Conservation (phyloP, 2,888 invertebrate species). For the Clistopyga incitator region DNA sequence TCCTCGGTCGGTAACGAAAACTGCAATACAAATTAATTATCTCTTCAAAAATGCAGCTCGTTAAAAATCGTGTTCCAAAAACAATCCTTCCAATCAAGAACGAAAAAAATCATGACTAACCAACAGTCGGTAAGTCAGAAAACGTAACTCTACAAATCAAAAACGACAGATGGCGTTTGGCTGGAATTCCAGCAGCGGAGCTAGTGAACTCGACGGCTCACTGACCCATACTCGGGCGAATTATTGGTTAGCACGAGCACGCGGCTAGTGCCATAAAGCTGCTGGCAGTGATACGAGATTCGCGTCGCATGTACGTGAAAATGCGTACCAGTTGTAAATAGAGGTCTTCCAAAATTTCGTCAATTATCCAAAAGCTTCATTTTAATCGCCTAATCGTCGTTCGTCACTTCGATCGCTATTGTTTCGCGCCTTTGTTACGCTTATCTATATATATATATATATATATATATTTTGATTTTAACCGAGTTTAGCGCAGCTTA, state of each 20-base stretch:
- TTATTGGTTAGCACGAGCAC: conserved; percentile 41
- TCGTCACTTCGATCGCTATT: neutral
- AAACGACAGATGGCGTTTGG: conserved; percentile 18
- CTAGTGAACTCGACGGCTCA: conserved; percentile 34
- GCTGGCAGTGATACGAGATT: neutral
- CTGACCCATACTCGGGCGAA: conserved; percentile 25
- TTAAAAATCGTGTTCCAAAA: too few relatives aligned
- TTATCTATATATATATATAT: conserved; percentile 33
- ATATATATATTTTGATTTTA: conserved; percentile 29
- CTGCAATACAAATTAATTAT: too few relatives aligned
- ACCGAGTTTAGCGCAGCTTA: conserved; percentile 21
- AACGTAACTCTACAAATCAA: too few relatives aligned
- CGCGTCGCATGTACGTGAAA: conserved; percentile 2
- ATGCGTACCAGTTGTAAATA: conserved; percentile 7
- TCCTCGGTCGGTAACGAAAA: too few relatives aligned
- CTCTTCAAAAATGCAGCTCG: too few relatives aligned
- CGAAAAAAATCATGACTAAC: too few relatives aligned
- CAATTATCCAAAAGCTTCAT: neutral
- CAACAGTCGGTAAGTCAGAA: too few relatives aligned
- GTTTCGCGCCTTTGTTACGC: conserved; percentile 2
- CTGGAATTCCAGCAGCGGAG: neutral
- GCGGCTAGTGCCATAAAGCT: conserved; percentile 2
- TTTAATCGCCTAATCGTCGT: neutral
- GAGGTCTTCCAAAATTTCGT: conserved; percentile 10
- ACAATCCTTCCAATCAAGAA: too few relatives aligned